Percentiles rank a stretch among this genome's conserved stretches.
These are phyloP conservation scores for Astatoreochromis straeleni DNA, from an alignment of 2,113 vertebrate genomes.

Conservation along the genomic window DNA sequence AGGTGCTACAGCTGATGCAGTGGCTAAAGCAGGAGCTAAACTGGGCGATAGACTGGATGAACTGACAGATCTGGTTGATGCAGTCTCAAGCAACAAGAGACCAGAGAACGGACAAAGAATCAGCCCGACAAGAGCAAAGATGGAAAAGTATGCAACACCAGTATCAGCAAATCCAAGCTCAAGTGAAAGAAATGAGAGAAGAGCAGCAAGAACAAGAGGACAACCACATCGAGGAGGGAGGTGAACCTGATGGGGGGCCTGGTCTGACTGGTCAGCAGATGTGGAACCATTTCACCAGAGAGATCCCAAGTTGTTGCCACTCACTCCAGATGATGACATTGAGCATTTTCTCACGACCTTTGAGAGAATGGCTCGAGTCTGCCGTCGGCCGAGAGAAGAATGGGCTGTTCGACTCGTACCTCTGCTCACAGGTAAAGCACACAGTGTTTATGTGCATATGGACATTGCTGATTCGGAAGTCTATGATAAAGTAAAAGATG, in stretches of 20 bases:
- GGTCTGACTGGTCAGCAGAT: not conserved
- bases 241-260: not conserved
- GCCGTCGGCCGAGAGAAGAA: rapidly evolving
- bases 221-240: not conserved
- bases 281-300: not conserved
- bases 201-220: not conserved
- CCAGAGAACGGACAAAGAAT: rapidly evolving
- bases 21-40: not conserved
- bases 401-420: not conserved
- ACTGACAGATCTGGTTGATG: not conserved
- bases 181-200: not conserved
- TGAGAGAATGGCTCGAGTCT: not conserved
- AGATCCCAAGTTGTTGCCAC: rapidly evolving
- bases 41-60: not conserved
- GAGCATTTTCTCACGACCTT: rapidly evolving
- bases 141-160: not conserved
- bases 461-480: too few species aligned
- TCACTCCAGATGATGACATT: rapidly evolving
- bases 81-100: not conserved
- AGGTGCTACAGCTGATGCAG: not conserved
- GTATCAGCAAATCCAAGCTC: rapidly evolving
- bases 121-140: not conserved
- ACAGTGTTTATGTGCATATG: rapidly evolving
- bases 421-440: not conserved
- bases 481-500: too few species aligned